These are phyloP conservation scores for Drosophila pegasa DNA, from an alignment of 2,888 invertebrate genomes.

Conservation along the genomic window DNA sequence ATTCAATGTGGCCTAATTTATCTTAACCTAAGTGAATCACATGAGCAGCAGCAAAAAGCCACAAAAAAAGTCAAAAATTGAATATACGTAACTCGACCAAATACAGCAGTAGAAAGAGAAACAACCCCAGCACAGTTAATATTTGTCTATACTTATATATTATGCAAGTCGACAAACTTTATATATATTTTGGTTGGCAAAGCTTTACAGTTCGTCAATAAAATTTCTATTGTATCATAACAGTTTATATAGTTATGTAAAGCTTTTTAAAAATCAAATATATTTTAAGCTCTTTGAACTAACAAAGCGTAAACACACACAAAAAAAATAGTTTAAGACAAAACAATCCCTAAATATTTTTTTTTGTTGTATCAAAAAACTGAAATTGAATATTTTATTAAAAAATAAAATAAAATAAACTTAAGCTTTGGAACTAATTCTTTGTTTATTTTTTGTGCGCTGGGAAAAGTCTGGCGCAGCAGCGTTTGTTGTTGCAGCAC, in stretches of 20 bases:
- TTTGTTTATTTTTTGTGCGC: not conserved
- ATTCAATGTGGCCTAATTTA: not conserved
- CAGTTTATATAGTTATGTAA: not conserved
- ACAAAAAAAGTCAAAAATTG: too few relatives aligned
- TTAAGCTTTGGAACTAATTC: not conserved
- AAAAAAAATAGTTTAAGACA: not conserved
- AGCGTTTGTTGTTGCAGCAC: not conserved
- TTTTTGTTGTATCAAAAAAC: not conserved
- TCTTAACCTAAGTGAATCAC: not conserved
- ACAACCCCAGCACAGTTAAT: not conserved
- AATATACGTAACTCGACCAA: not conserved
- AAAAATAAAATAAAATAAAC: conserved; percentile 1
- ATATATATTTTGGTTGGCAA: not conserved
- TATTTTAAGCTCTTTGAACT: not conserved
- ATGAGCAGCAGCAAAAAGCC: not conserved
- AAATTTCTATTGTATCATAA: not conserved
- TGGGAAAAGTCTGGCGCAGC: not conserved
- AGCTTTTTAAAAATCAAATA: not conserved
- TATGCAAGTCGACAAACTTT: not conserved
- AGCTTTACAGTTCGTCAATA: not conserved
- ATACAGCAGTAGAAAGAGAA: not conserved
- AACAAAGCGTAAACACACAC: not conserved
- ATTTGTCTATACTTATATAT: not conserved
- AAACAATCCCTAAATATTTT: not conserved
- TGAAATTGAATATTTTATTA: conserved; percentile 4